Conservation (phyloP, 2,113 vertebrate species). For the Cranoglanis bouderius region DNA sequence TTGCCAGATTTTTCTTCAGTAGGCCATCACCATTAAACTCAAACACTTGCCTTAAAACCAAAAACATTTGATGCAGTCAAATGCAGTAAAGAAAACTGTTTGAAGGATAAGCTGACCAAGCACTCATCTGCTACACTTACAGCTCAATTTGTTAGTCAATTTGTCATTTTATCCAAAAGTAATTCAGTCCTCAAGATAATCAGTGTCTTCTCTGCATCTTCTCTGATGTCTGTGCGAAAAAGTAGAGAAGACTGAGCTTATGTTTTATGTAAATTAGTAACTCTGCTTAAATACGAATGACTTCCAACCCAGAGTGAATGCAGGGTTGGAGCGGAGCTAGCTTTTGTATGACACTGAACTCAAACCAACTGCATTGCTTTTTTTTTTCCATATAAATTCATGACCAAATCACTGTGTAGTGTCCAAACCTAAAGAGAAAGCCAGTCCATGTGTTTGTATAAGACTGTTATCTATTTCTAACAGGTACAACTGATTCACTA, state of each 20-base stretch:
- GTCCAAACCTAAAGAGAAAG: background rate
- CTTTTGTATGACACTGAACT: background rate
- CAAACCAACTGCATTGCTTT: background rate
- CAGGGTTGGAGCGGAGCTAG: background rate
- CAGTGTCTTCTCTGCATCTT: background rate
- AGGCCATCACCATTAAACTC: background rate
- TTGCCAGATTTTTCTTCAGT: background rate
- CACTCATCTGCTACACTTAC: background rate
- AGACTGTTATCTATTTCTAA: background rate
- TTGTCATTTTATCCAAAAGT: background rate
- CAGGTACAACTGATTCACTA: slow-evolving; percentile 99
- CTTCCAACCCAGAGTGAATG: background rate
- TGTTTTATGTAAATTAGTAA: too few relatives aligned
- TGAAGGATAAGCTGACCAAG: background rate
- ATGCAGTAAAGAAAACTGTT: background rate
- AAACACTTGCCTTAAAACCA: too few relatives aligned
- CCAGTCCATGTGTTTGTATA: background rate
- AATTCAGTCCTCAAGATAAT: too few relatives aligned
- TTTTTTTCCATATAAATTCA: background rate
- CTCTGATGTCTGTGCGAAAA: background rate
- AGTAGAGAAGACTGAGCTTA: background rate
- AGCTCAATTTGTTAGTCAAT: background rate
- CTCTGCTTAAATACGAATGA: background rate
- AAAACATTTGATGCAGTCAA: too few relatives aligned
- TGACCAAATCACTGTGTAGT: background rate